A percentile compares a stretch with the other conserved stretches of the same genome.
These are phyloP conservation scores for Chrysolina americana DNA, from an alignment of 2,888 invertebrate species.

Conservation along the genomic window DNA sequence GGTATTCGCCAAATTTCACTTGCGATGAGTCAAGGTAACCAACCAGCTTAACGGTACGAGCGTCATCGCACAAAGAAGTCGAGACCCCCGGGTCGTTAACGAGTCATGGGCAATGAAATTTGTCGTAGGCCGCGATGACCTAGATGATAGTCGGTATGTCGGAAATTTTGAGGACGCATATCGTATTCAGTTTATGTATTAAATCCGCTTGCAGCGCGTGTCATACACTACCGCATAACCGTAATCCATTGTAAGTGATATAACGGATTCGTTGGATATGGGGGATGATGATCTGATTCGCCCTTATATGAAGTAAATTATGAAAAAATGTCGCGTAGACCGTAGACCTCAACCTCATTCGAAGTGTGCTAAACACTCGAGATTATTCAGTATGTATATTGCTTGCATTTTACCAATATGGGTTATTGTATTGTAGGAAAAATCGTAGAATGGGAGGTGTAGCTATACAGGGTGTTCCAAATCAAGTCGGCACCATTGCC, in stretches of 20 bases:
- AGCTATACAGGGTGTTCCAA: too few species aligned
- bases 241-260: conserved; percentile 20
- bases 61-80: conserved; percentile 9
- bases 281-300: conserved; percentile 13
- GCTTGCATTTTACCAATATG: too few species aligned
- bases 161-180: conserved; percentile 15
- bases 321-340: neutral
- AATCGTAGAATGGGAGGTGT: too few species aligned
- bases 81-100: conserved; percentile 20
- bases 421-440: too few species aligned
- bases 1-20: conserved; percentile 35
- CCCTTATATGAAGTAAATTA: neutral
- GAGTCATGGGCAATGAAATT: conserved; percentile 22
- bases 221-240: conserved; percentile 9
- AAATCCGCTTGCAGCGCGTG: conserved; percentile 17
- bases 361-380: too few species aligned
- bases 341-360: neutral
- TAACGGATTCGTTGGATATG: conserved; percentile 5
- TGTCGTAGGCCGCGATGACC: conserved; percentile 22
- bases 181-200: conserved; percentile 23
- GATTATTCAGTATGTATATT: too few species aligned
- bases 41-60: conserved; percentile 13
- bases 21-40: conserved; percentile 27
- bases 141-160: conserved; percentile 12
- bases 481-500: too few species aligned